A percentile compares a stretch with the other conserved stretches of the same genome.
phyloP scores from a whole-genome alignment of 2,113 vertebrate genomes.

The Eclectus roratus region DNA sequence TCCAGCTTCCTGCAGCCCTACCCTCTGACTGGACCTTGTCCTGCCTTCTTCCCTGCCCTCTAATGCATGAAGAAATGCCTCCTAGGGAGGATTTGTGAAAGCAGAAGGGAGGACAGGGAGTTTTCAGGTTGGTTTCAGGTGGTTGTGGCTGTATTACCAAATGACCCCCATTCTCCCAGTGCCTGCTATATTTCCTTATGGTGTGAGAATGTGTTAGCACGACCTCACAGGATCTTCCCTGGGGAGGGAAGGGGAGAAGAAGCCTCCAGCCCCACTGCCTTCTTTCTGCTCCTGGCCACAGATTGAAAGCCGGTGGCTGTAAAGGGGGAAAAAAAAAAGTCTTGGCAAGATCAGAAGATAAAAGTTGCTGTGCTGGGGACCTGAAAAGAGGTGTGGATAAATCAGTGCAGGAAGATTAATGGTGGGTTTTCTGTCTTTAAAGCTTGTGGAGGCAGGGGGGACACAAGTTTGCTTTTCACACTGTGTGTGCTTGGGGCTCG shows the following conservation, averaged over 20 bases:
- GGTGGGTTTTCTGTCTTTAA: neutral
- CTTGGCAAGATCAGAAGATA: neutral
- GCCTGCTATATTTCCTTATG: neutral
- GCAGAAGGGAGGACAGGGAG: neutral
- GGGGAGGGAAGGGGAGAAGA: neutral
- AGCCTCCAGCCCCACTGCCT: neutral
- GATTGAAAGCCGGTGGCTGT: neutral
- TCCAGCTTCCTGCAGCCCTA: neutral
- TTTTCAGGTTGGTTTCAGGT: neutral
- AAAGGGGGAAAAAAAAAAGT: neutral
- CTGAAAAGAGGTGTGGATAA: neutral
- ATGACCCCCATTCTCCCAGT: neutral
- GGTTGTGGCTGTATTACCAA: neutral
- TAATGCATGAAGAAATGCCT: neutral
- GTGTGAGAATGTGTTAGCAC: neutral
- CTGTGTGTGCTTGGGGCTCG: neutral
- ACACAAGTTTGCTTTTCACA: neutral
- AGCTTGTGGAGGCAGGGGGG: neutral
- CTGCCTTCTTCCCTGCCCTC: neutral
- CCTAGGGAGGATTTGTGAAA: neutral
- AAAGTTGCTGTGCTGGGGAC: neutral
- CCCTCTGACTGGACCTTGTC: neutral
- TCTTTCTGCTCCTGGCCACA: neutral
- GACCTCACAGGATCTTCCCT: neutral
- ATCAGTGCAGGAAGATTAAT: conserved; percentile 13